These are phyloP conservation scores for Parnassius apollo DNA, from an alignment of 2,888 invertebrate genomes.

Conservation along the genomic window DNA sequence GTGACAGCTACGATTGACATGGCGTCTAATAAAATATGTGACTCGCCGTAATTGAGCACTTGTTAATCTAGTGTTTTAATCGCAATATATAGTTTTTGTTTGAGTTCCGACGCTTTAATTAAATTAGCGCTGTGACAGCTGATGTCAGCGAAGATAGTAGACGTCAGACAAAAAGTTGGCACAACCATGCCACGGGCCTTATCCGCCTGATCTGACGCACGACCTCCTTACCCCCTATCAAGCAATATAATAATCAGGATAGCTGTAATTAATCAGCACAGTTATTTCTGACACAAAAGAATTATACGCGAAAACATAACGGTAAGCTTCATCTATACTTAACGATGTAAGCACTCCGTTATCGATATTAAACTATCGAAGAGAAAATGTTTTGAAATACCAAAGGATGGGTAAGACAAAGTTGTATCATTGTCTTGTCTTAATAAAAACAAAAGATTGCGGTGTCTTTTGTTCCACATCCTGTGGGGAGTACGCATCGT, in stretches of 20 bases:
- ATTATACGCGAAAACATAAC: conserved; percentile 32
- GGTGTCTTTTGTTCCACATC: conserved; percentile 25
- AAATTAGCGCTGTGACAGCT: conserved; percentile 64
- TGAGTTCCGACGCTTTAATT: conserved; percentile 50
- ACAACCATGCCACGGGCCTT: conserved; percentile 38
- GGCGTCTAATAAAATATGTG: conserved; percentile 22
- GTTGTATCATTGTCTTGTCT: conserved; percentile 20
- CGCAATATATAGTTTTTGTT: conserved; percentile 37
- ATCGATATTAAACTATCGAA: conserved; percentile 47
- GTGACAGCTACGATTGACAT: conserved; percentile 25
- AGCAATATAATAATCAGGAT: conserved; percentile 63
- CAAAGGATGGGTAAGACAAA: conserved; percentile 12
- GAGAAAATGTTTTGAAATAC: conserved; percentile 14
- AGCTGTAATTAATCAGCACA: conserved; percentile 69
- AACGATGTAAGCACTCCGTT: conserved; percentile 16
- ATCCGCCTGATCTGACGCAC: conserved; percentile 47
- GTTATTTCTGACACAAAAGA: conserved; percentile 57
- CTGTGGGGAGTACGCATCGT: conserved; percentile 26
- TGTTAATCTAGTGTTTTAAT: conserved; percentile 34
- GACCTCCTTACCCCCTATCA: conserved; percentile 58
- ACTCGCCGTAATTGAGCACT: conserved; percentile 17
- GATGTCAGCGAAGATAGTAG: conserved; percentile 47
- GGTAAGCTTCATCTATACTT: conserved; percentile 5
- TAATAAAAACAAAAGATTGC: conserved; percentile 25
- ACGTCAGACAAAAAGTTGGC: conserved; percentile 57